Conservation (phyloP, 2,113 vertebrate species). For the Petrocephalus zakoni region DNA sequence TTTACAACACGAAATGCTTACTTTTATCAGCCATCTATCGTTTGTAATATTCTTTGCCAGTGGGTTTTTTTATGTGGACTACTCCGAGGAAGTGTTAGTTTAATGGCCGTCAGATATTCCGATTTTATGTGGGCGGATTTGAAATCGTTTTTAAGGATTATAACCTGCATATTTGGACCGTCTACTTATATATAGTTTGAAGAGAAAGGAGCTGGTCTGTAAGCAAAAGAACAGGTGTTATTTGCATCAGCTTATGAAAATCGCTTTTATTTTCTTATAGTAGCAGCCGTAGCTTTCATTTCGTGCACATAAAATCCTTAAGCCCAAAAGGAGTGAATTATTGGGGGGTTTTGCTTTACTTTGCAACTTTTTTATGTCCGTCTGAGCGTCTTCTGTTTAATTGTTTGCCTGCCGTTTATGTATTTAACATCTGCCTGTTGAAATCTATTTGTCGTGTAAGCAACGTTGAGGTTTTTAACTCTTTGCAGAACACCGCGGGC, state of each 20-base stretch:
- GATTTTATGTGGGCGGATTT: constrained; percentile 22
- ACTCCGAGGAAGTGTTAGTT: constrained; percentile 18
- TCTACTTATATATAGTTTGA: not conserved
- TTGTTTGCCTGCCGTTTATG: not conserved
- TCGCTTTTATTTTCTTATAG: constrained; percentile 4
- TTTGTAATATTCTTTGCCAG: constrained; percentile 9
- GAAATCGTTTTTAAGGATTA: constrained; percentile 1
- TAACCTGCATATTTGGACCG: not conserved
- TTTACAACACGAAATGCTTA: not conserved
- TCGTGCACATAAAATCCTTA: not conserved
- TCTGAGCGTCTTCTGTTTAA: not conserved
- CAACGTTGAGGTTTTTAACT: constrained; percentile 11
- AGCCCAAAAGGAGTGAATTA: not conserved
- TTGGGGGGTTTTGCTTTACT: not conserved
- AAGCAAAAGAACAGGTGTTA: not conserved
- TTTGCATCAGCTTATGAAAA: not conserved
- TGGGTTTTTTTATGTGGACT: constrained; percentile 9
- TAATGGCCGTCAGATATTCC: constrained; percentile 25
- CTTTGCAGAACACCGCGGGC: not conserved
- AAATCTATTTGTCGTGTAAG: constrained; percentile 15
- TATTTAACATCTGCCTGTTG: constrained; percentile 12
- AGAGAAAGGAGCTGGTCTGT: not conserved
- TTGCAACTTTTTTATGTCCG: constrained; percentile 2
- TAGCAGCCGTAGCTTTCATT: not conserved
- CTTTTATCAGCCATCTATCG: not conserved